Evolutionary conservation across 2,797 vertebrate genomes (phyloP).

Genomic region (Distichodus sexfasciatus): DNA sequence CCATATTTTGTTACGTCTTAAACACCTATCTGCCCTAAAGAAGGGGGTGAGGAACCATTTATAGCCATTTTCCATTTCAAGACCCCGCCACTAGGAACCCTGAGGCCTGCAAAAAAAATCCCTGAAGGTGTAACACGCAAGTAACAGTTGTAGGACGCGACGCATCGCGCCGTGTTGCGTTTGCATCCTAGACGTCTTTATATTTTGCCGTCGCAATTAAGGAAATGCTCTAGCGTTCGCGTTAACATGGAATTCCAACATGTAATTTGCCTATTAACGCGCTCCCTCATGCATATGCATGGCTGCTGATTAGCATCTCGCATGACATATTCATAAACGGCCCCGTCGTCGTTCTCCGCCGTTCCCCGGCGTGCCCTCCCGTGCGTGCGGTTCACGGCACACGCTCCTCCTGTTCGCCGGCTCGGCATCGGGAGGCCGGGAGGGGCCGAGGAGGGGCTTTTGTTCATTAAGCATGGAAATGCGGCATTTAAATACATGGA

Average conservation of each 20-base stretch:
- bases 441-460: conserved; percentile 32
- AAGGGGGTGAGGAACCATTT: too few species aligned
- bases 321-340: conserved; percentile 12
- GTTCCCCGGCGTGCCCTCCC: not conserved
- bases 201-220: not conserved
- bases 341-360: conserved; percentile 3
- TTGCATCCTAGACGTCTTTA: not conserved
- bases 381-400: conserved; percentile 11
- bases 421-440: conserved; percentile 29
- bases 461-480: conserved; percentile 67
- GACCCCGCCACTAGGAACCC: too few species aligned
- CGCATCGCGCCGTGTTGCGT: not conserved
- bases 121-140: not conserved
- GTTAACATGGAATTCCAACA: not conserved
- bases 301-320: conserved; percentile 13
- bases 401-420: conserved; percentile 40
- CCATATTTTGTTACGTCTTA: conserved; percentile 26
- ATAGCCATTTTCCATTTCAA: too few species aligned
- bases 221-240: not conserved
- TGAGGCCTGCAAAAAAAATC: too few species aligned
- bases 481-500: conserved; percentile 66
- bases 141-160: not conserved
- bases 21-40: not conserved
- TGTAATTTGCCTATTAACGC: conserved; percentile 3
- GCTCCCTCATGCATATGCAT: conserved; percentile 18